A percentile compares a stretch with the other conserved stretches of the same genome.
phyloP scores from a whole-genome alignment of 2,113 vertebrate species.

The Chascanopsetta lugubris region DNA sequence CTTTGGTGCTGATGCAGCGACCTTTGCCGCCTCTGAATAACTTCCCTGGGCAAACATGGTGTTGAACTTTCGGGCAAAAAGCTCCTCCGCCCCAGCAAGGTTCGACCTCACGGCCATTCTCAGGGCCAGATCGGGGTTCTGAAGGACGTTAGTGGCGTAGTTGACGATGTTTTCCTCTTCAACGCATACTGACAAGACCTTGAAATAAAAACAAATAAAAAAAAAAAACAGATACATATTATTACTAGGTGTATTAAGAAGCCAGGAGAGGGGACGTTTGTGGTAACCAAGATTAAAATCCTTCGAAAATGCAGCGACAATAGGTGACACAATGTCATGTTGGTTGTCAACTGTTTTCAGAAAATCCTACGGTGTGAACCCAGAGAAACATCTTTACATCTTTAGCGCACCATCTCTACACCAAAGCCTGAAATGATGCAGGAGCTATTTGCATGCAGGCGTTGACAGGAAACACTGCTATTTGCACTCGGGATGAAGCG shows the following conservation, averaged over 20 bases:
- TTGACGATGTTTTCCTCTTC: constrained; percentile 96
- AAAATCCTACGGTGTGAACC: too few relatives aligned
- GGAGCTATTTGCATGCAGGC: neutral
- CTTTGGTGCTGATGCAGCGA: constrained; percentile 92
- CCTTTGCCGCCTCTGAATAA: constrained; percentile 91
- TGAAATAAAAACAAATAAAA: neutral
- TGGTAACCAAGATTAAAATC: neutral
- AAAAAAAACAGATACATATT: neutral
- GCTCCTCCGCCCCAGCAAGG: constrained; percentile 90
- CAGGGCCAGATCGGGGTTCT: constrained; percentile 91
- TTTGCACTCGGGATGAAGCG: neutral
- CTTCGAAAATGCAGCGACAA: neutral
- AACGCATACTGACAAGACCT: constrained; percentile 94
- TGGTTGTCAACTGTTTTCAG: neutral
- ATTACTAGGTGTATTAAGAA: neutral
- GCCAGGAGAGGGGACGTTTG: neutral
- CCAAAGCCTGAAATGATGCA: neutral
- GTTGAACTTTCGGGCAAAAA: constrained; percentile 91
- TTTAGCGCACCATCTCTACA: too few relatives aligned
- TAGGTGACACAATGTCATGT: neutral
- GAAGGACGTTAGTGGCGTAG: constrained; percentile 89
- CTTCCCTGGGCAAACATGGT: constrained; percentile 89
- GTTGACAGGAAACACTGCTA: neutral
- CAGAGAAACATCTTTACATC: too few relatives aligned
- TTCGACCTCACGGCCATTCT: constrained; percentile 91